These are phyloP conservation scores for Idaea dimidiata DNA, from an alignment of 2,888 invertebrate species.

Conservation along the genomic window DNA sequence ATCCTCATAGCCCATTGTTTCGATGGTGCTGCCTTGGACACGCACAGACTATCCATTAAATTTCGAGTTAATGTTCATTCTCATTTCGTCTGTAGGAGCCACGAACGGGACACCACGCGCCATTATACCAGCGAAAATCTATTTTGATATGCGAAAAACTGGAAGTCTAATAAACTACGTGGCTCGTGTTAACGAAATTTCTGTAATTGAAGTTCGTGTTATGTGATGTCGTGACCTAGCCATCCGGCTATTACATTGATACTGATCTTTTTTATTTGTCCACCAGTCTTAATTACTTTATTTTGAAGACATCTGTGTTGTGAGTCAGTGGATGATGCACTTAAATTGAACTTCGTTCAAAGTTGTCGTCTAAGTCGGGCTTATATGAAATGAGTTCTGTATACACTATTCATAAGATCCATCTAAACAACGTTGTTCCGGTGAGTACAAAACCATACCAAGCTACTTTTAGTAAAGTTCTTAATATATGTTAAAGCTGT, in stretches of 20 bases:
- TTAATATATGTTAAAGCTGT: too few relatives aligned
- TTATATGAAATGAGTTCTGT: constrained; percentile 54
- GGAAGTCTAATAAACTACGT: constrained; percentile 41
- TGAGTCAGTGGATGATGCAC: constrained; percentile 36
- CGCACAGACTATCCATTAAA: constrained; percentile 62
- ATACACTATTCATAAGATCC: constrained; percentile 59
- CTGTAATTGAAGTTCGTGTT: constrained; percentile 65
- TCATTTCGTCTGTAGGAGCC: constrained; percentile 47
- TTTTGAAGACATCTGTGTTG: constrained; percentile 51
- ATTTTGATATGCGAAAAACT: constrained; percentile 19
- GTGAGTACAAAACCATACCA: constrained; percentile 42
- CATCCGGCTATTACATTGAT: constrained; percentile 68
- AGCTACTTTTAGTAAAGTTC: background rate
- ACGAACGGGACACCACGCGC: constrained; percentile 32
- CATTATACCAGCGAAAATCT: constrained; percentile 17
- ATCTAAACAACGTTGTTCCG: constrained; percentile 50
- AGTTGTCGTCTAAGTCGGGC: constrained; percentile 19
- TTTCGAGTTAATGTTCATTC: constrained; percentile 61
- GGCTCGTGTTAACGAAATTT: constrained; percentile 54
- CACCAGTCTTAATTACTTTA: constrained; percentile 54
- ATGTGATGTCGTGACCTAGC: constrained; percentile 58
- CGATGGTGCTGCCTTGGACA: constrained; percentile 62
- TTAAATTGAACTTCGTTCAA: constrained; percentile 28
- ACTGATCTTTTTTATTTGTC: constrained; percentile 64
- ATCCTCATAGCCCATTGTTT: constrained; percentile 72